Conservation (phyloP, 2,888 invertebrate genomes). For the Stenchaetothrips biformis region DNA sequence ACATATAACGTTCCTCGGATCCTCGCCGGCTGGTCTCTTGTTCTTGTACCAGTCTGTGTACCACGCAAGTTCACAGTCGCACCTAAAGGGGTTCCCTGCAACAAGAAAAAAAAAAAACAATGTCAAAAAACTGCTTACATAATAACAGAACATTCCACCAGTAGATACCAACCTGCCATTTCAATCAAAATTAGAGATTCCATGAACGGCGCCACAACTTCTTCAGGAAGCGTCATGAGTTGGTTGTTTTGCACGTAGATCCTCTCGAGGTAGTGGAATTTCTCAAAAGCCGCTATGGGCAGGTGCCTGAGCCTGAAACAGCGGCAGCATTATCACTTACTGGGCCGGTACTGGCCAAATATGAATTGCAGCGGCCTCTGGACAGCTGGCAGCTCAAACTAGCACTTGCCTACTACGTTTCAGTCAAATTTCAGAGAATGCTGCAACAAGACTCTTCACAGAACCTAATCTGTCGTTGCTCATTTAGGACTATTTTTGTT, state of each 20-base stretch:
- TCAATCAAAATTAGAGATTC: conserved; percentile 1
- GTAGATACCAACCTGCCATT: not conserved
- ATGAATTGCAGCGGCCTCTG: not conserved
- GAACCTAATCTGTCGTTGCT: not conserved
- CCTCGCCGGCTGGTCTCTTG: not conserved
- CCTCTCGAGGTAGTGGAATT: conserved; percentile 24
- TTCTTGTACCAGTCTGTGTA: conserved; percentile 15
- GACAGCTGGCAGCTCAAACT: not conserved
- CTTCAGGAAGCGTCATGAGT: not conserved
- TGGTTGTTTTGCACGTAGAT: conserved; percentile 23
- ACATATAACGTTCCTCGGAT: not conserved
- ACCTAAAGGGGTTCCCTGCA: not conserved
- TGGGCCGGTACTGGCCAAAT: not conserved
- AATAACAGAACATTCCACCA: not conserved
- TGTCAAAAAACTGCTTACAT: not conserved
- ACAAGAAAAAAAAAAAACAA: not conserved
- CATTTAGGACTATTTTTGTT: no score
- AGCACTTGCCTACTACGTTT: conserved; percentile 15
- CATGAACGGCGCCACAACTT: conserved; percentile 20
- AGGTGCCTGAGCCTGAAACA: conserved; percentile 22
- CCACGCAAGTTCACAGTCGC: conserved; percentile 4
- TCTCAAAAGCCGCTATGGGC: conserved; percentile 16
- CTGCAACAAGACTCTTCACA: not conserved
- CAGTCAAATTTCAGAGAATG: not conserved
- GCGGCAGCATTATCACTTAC: not conserved